Base-by-base conservation (phyloP, 2,888 invertebrate species). In the Tiliacea citrago region DNA sequence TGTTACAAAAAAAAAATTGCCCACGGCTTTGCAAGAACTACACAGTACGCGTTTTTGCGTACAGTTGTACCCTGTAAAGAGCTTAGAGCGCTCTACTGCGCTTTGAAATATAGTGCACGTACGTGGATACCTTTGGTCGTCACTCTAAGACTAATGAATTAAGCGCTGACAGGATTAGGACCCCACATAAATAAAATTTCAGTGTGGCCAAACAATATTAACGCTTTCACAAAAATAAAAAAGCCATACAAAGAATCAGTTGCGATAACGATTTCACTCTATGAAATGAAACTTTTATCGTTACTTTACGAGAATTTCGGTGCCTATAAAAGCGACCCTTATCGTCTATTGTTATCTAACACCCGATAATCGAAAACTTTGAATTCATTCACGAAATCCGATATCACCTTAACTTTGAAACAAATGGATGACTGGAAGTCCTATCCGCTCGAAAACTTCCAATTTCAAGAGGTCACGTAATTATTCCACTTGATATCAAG, bases 401-500 rank as follows among this genome's bases (percentile, higher is more conserved):
- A 94, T 94, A 93, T 82, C 87, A 88, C 86, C 88, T 86, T 88
- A 84, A 88, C 89, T 90, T 88, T 82, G 81, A 80, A 89, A 91
- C 89, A 90, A 90, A 91, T 90, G 89, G 91, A 91, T 91, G 89
- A 90, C 88, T 89, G 45, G 63, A 55, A 82, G 86, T 88, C 86
- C 82, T 81, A 86, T 85, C 85, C 83, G 86, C 78, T 85, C 79
- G 81, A 88, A 87, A 89, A 90, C 91, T 92, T 92, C 90, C 89
- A 90, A 91, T 92, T 92, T 90, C 79, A 88, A 91, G 90, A 95
- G 94, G 93, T 93, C 93, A 93, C 92, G 90, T 94, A 94, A 95
- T 94, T 94, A 94, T 92, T 91, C 89, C 89, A 79, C 73, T 82
- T 80, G 72, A 88, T 93, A 93, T 93, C 92, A 86, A 77, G 72